Base-by-base conservation (phyloP, 2,797 vertebrate species). In the Siniperca obscura region DNA sequence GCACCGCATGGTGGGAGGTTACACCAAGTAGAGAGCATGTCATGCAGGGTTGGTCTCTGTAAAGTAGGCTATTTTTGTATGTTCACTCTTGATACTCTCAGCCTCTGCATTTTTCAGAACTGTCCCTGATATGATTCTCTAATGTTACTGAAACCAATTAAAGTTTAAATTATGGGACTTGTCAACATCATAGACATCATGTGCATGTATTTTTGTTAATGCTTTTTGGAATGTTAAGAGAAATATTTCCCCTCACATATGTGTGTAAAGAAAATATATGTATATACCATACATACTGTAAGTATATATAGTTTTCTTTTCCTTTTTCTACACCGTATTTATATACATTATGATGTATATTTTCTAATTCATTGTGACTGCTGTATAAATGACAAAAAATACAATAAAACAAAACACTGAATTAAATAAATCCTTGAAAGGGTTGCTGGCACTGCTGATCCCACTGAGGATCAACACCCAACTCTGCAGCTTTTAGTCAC, bases 1-100 rank as follows among this genome's bases (percentile, higher is more conserved):
- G 89, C 92, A 87, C 81, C 9, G 55, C 86, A 78, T 85, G 84
- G 89, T 90, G 91, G 87, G 86, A 91, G 75, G 83, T 88, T 86
- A 78, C 82, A 81, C 60, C 3, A 48, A 84, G 70, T 61, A 69
- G 78, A 90, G 84, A 88, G 85, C 40, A 46, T 62, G 83, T 84
- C 82, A 82, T 75, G 86, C 88, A 72, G 61, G 25, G 68, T 48
- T 78, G 62, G 38, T 81, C 72, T 87, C 70, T 83, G 73, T 84
- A 85, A 89, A 75, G 88, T 65, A 59, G 82, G 52, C 81, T 92
- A 88, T 90, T 90, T 90, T 86, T 83, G 74, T 66, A 74, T 14
- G 1, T 74, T 73, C 71, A 56, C 78, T 87, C 60, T 82, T 71
- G 50, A 83, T 77, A 78, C 78, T 62, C 44, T 83, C 70, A 83